Evolutionary conservation across 2,797 vertebrate genomes (phyloP).

Genomic region (Zalophus californianus): DNA sequence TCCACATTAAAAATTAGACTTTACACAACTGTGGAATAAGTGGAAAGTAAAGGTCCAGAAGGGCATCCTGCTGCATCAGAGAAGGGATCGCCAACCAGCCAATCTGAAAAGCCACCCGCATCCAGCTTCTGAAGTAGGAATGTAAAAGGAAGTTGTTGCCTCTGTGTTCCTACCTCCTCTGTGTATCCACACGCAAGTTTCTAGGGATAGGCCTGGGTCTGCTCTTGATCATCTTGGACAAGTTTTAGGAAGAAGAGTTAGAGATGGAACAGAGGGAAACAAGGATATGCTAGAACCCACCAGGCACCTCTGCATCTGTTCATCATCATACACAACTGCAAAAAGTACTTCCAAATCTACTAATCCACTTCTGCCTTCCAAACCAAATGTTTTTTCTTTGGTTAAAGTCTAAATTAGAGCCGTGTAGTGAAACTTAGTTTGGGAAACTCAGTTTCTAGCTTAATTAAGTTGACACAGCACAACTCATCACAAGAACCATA

Average conservation of each 20-base stretch:
- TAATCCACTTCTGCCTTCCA: background rate
- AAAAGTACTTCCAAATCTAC: background rate
- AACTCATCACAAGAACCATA: background rate
- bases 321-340: background rate
- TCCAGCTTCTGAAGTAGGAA: background rate
- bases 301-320: background rate
- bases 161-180: background rate
- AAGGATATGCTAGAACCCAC: background rate
- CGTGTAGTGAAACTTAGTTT: background rate
- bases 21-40: background rate
- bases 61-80: background rate
- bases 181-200: background rate
- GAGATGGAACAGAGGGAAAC: background rate
- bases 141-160: background rate
- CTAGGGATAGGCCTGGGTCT: background rate
- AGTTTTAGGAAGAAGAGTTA: background rate
- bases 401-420: background rate
- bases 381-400: background rate
- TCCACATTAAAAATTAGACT: background rate
- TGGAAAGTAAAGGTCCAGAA: background rate
- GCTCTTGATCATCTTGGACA: background rate
- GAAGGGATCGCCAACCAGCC: background rate
- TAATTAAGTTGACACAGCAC: background rate
- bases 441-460: background rate
- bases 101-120: background rate